These are phyloP conservation scores for Eristalis tenax DNA, from an alignment of 2,888 invertebrate species.

Conservation along the genomic window DNA sequence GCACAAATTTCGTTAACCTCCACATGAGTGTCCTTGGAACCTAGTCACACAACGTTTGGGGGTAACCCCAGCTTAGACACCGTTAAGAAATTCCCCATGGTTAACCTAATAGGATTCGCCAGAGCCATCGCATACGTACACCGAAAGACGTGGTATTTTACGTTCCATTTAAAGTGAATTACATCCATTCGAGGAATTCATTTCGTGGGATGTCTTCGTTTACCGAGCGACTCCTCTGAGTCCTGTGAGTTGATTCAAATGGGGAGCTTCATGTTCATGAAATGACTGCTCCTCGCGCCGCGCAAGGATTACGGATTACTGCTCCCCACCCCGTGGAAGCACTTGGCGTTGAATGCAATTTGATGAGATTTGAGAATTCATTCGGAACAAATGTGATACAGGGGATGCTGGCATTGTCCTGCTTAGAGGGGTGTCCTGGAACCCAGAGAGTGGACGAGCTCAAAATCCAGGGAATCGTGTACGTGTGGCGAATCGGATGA, in stretches of 20 bases:
- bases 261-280: not conserved
- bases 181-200: conserved; percentile 27
- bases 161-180: conserved; percentile 47
- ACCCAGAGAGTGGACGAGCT: not conserved
- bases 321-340: not conserved
- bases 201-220: not conserved
- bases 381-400: not conserved
- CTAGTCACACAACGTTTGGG: not conserved
- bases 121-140: conserved; percentile 12
- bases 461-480: not conserved
- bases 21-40: not conserved
- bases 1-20: not conserved
- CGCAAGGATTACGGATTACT: not conserved
- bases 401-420: not conserved
- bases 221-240: not conserved
- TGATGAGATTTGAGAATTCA: conserved; percentile 10
- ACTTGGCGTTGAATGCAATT: conserved; percentile 12
- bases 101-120: conserved; percentile 53
- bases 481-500: not conserved
- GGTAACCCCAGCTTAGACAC: not conserved
- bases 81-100: conserved; percentile 24
- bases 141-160: conserved; percentile 23
- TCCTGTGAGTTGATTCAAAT: not conserved
- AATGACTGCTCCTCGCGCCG: not conserved
- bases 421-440: not conserved